Evolutionary conservation across 2,113 vertebrate species (phyloP).

Genomic region (Rhinoptilus africanus): DNA sequence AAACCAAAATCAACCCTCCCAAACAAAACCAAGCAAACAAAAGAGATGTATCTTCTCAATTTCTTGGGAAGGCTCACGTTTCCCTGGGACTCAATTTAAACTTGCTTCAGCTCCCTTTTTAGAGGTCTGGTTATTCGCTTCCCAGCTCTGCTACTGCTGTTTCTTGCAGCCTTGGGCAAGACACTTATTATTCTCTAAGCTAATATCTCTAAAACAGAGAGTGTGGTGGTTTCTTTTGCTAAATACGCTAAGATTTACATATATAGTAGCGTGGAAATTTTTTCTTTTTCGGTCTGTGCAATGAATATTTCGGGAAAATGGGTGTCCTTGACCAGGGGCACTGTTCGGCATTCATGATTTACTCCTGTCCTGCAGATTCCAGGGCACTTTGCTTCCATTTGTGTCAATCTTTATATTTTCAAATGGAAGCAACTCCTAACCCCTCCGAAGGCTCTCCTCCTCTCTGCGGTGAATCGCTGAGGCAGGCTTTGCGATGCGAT

Average conservation of each 20-base stretch:
- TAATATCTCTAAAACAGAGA: neutral
- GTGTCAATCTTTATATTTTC: neutral
- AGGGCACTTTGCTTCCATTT: neutral
- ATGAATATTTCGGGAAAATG: neutral
- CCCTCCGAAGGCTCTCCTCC: neutral
- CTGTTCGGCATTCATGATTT: neutral
- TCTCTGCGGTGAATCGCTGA: fast-evolving
- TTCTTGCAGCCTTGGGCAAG: neutral
- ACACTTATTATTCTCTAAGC: neutral
- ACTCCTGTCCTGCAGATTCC: neutral
- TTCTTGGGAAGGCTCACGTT: neutral
- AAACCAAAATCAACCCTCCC: neutral
- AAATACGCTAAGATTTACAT: neutral
- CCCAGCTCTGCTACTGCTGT: neutral
- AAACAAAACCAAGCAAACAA: neutral
- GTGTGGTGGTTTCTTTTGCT: neutral
- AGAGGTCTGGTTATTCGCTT: neutral
- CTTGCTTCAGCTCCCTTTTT: neutral
- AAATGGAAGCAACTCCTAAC: neutral
- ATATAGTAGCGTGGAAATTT: fast-evolving
- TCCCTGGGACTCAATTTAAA: neutral
- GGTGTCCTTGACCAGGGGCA: neutral
- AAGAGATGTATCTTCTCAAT: neutral
- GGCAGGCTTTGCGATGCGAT: neutral
- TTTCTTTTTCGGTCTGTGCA: neutral